Evolutionary conservation across 92 coral and sea anemone genomes (phyloP).

Genomic region (Parazoanthus darwini): DNA sequence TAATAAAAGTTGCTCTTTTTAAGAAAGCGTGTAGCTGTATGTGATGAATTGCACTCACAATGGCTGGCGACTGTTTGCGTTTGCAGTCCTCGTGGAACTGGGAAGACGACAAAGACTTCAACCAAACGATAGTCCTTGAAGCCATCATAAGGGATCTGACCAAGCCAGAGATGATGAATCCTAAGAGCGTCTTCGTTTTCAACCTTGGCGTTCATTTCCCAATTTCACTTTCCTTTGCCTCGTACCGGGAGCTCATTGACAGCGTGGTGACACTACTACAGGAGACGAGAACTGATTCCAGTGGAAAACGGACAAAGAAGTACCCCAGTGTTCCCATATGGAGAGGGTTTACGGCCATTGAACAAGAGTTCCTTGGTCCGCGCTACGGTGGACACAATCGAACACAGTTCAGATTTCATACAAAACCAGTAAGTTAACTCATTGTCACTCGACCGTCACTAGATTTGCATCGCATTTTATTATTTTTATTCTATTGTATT

Average conservation of each 20-base stretch:
- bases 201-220: conserved; percentile 36
- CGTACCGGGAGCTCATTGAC: conserved; percentile 25
- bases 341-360: conserved; percentile 32
- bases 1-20: no score
- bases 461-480: no score
- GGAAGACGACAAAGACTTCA: conserved; percentile 29
- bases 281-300: neutral
- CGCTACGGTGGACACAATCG: conserved; percentile 28
- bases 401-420: conserved; percentile 34
- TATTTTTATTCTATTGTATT: no score
- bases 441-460: neutral
- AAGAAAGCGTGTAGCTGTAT: no score
- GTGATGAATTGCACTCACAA: neutral
- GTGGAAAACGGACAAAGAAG: neutral
- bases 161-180: conserved; percentile 23
- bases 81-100: conserved; percentile 11
- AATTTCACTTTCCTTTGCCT: conserved; percentile 22
- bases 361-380: conserved; percentile 19
- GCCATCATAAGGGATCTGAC: conserved; percentile 2
- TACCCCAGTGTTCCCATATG: conserved; percentile 34
- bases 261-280: conserved; percentile 7
- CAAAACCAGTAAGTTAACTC: conserved; percentile 26
- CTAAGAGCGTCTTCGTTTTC: conserved; percentile 20
- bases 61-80: neutral
- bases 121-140: conserved; percentile 31